Base-by-base conservation (phyloP, 2,888 invertebrate species). In the Caenorhabditis angaria region DNA sequence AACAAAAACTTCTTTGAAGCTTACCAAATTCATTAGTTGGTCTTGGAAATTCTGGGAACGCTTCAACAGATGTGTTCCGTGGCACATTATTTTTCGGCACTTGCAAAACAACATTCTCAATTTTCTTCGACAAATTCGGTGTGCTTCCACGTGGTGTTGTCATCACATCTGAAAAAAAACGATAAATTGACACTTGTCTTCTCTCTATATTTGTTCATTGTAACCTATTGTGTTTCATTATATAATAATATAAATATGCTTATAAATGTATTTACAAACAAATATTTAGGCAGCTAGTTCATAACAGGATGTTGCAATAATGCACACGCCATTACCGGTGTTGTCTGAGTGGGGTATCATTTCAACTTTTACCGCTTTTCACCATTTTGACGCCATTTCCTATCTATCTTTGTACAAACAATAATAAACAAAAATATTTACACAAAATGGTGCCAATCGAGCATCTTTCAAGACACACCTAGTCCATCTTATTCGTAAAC, bases 1-100 rank as follows among this genome's bases (percentile, higher is more conserved):
- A 48, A 28, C 14, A 6, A 20, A 57, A 57, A 22, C 22, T 8
- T 50, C 2, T n/a, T 27, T 10, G 14, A 41, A 27, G 18, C 50
- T 0, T 67, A 75, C 75, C 77, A 41, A 61, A 66, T 14, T 72
- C 71, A 3, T 25, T 47, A 22, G 24, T 22, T 14, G 57, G 27
- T 35, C 61, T 48, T 12, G 80, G 80, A 56, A 80, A 80, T 47
- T 80, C 80, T 6, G 80, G 80, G 41, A 80, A 80, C 14, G 73
- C 75, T 65, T 76, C 78, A 5, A 64, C 2, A 1, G 41, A 48
- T 32, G n/a, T 24, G 27, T 48, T 57, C 3, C 65, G 28, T 12
- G 63, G 54, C 27, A 56, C 48, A 32, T 25, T 63, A 8, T 12
- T 18, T 32, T 57, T 63, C 3, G 47, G 60, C 8, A 28, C 51